Conservation (phyloP, 2,113 vertebrate genomes). For the Gadus chalcogrammus region DNA sequence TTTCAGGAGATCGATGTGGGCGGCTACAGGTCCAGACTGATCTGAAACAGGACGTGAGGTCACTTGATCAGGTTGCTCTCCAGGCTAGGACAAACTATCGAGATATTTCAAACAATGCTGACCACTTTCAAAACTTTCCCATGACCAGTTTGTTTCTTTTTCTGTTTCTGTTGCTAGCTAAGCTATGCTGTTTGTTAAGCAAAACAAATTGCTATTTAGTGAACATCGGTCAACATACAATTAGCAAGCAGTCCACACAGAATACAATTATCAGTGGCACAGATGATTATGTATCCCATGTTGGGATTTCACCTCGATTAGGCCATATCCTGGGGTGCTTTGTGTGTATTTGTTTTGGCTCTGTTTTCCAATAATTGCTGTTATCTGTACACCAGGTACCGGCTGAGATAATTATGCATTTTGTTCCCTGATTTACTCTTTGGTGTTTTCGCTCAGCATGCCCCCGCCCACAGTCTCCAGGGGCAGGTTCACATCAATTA, state of each 20-base stretch:
- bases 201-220: not conserved
- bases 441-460: slow-evolving; percentile 24
- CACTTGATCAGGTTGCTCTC: no score
- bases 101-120: no score
- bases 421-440: slow-evolving; percentile 27
- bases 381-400: slow-evolving; percentile 15
- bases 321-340: slow-evolving; percentile 13
- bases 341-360: slow-evolving; percentile 2
- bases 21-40: no score
- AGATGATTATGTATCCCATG: slow-evolving; percentile 4
- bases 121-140: no score
- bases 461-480: slow-evolving; percentile 25
- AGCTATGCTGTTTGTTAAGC: not conserved
- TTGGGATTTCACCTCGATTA: not conserved
- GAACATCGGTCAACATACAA: not conserved
- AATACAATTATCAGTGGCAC: not conserved
- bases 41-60: no score
- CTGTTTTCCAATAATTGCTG: slow-evolving; percentile 22
- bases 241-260: not conserved
- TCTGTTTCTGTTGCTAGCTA: no score
- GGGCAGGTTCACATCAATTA: slow-evolving; percentile 7
- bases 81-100: no score
- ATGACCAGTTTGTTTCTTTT: no score
- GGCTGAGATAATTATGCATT: slow-evolving; percentile 23
- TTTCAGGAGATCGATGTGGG: no score